These are phyloP conservation scores for Aricia artaxerxes DNA, from an alignment of 2,888 invertebrate genomes.

Conservation along the genomic window DNA sequence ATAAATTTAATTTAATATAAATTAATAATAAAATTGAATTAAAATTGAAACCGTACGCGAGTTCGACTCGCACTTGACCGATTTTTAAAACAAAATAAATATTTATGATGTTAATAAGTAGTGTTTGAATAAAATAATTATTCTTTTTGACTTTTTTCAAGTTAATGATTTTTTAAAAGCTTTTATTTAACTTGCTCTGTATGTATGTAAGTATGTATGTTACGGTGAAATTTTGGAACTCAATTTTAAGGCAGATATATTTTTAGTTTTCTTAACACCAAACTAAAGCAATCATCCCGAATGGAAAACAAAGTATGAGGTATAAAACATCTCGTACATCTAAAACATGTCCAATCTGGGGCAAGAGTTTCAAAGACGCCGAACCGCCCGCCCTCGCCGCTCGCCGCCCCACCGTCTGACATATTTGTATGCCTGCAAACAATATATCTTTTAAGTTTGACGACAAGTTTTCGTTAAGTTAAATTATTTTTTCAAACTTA, in stretches of 20 bases:
- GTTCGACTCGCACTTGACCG: no score
- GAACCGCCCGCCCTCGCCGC: background rate
- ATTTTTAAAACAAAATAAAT: no score
- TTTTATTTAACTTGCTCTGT: no score
- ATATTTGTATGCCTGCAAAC: constrained; percentile 23
- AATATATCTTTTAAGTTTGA: constrained; percentile 28
- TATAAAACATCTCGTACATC: constrained; percentile 7
- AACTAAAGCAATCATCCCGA: background rate
- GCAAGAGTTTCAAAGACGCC: constrained; percentile 24
- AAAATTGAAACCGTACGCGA: no score
- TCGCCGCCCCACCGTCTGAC: background rate
- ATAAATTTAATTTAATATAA: no score
- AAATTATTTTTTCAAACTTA: constrained; percentile 11
- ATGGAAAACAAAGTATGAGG: background rate
- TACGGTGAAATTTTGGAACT: no score
- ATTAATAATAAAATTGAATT: no score
- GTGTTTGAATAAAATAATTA: no score
- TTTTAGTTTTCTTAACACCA: background rate
- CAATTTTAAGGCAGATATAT: no score
- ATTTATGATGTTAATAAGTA: no score
- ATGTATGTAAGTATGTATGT: no score
- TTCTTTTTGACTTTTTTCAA: background rate
- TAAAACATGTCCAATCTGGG: constrained; percentile 23
- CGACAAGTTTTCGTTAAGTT: constrained; percentile 17
- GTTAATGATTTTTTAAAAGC: background rate